Conservation (phyloP, 2,797 vertebrate species). For the Emydoidea blandingii region DNA sequence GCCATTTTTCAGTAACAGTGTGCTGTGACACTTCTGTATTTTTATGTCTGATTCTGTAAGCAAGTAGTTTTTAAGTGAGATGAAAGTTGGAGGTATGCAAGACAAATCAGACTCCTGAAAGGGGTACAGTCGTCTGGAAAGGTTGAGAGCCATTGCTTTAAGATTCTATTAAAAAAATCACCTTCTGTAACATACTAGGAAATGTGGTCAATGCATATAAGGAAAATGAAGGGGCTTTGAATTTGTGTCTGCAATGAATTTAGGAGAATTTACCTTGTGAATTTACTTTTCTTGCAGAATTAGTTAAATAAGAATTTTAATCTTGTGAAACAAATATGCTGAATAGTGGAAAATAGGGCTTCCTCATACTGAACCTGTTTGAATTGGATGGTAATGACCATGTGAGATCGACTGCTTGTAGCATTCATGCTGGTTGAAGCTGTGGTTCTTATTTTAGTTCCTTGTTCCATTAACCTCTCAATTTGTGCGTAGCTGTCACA, state of each 20-base stretch:
- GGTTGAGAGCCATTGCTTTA: background rate
- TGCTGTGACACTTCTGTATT: too few relatives aligned
- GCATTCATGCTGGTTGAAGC: slow-evolving; percentile 90
- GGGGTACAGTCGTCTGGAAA: too few relatives aligned
- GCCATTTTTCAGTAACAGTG: too few relatives aligned
- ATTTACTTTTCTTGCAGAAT: background rate
- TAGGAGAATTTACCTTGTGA: background rate
- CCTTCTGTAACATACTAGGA: background rate
- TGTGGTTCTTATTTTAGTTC: slow-evolving; percentile 87
- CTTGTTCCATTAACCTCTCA: slow-evolving; percentile 90
- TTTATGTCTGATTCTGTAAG: too few relatives aligned
- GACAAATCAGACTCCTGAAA: too few relatives aligned
- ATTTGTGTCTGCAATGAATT: background rate
- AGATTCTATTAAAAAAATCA: background rate
- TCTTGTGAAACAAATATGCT: too few relatives aligned
- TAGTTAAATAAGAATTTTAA: background rate
- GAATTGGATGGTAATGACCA: slow-evolving; percentile 90
- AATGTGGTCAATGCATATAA: background rate
- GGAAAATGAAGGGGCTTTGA: background rate
- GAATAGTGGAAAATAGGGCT: background rate
- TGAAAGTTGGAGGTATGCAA: too few relatives aligned
- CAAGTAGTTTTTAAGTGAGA: too few relatives aligned
- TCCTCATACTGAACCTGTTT: slow-evolving; percentile 82
- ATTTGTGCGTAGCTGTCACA: slow-evolving; percentile 86
- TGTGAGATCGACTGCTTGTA: slow-evolving; percentile 91